These are phyloP conservation scores for Cavia aperea DNA, from an alignment of 2,113 vertebrate species.

Conservation along the genomic window DNA sequence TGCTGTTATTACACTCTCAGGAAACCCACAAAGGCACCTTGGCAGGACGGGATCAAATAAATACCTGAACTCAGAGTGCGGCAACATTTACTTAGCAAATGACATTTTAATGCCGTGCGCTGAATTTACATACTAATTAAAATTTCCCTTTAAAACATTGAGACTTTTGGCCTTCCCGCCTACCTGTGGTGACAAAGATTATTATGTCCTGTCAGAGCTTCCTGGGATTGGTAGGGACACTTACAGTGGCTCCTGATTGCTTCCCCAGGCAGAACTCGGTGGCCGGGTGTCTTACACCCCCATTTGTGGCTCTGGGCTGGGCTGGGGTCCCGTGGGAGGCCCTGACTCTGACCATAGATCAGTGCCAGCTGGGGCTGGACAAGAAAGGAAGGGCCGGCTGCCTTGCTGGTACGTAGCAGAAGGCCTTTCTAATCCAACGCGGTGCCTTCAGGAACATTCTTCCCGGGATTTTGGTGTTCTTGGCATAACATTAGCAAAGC, in stretches of 20 bases:
- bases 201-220: conserved; percentile 73
- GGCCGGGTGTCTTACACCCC: accelerated
- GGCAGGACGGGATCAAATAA: conserved; percentile 79
- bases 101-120: conserved; percentile 79
- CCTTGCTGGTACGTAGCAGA: too few species aligned
- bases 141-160: conserved; percentile 78
- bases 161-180: conserved; percentile 77
- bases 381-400: accelerated
- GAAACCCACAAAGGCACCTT: conserved; percentile 78
- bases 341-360: background rate
- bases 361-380: background rate
- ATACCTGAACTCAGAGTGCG: conserved; percentile 73
- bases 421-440: background rate
- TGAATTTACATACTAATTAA: conserved; percentile 85
- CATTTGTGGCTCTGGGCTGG: background rate
- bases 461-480: background rate
- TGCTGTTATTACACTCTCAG: conserved; percentile 73
- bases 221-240: conserved; percentile 44
- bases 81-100: conserved; percentile 81
- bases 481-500: background rate
- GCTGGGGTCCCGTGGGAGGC: background rate
- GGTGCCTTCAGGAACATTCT: accelerated
- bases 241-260: conserved; percentile 16
- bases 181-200: conserved; percentile 75
- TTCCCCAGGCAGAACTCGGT: background rate